Evolutionary conservation across 2,888 invertebrate genomes (phyloP).

Genomic region (Eupithecia insigniata): DNA sequence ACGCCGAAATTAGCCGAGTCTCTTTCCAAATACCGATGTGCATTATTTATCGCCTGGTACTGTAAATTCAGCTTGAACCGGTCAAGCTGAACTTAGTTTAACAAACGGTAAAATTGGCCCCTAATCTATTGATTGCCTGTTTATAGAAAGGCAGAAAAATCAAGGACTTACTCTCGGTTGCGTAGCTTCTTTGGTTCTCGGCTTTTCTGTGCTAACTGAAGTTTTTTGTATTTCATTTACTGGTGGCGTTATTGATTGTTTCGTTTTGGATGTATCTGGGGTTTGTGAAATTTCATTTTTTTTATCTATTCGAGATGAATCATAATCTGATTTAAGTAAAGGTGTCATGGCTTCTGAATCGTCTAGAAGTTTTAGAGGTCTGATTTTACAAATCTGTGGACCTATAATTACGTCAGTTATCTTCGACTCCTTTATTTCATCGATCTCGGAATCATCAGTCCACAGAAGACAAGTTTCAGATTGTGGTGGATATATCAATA

Average conservation of each 20-base stretch:
- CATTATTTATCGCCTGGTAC: too few relatives aligned
- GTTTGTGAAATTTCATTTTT: not conserved
- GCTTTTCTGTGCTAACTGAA: not conserved
- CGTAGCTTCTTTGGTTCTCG: not conserved
- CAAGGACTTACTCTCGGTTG: not conserved
- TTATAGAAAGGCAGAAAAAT: not conserved
- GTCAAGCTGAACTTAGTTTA: too few relatives aligned
- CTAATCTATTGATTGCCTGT: not conserved
- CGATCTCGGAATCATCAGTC: not conserved
- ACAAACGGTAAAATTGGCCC: too few relatives aligned
- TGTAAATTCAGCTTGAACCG: too few relatives aligned
- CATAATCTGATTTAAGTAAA: not conserved
- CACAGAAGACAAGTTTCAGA: not conserved
- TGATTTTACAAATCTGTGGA: constrained; percentile 54
- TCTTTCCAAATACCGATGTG: too few relatives aligned
- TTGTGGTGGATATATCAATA: not conserved
- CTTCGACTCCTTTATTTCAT: constrained; percentile 41
- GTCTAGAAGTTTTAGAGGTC: not conserved
- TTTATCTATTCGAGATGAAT: not conserved
- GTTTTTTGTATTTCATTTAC: not conserved
- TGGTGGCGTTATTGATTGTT: not conserved
- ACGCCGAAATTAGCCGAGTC: too few relatives aligned
- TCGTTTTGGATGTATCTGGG: not conserved
- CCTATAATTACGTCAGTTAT: constrained; percentile 60
- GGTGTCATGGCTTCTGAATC: not conserved